Evolutionary conservation across 2,888 invertebrate genomes (phyloP).

Genomic region (Clostera curtula): DNA sequence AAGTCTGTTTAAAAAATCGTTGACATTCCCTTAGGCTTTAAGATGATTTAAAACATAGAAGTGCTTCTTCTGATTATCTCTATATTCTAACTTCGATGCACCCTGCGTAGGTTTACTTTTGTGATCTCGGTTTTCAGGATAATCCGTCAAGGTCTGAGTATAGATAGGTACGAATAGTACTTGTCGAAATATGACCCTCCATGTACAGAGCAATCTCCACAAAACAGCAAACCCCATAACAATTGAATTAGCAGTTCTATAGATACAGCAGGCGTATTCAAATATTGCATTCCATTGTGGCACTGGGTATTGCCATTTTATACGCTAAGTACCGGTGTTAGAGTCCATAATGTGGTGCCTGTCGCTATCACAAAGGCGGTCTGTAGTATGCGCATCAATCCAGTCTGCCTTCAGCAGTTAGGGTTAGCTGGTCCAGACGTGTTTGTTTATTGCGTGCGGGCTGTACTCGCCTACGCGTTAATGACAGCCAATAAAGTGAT

Average conservation of each 20-base stretch:
- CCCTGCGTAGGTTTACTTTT: too few relatives aligned
- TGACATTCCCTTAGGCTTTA: too few relatives aligned
- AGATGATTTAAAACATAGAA: too few relatives aligned
- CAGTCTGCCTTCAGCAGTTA: constrained; percentile 20
- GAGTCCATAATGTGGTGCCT: constrained; percentile 5
- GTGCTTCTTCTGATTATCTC: too few relatives aligned
- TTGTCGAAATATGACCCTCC: constrained; percentile 4
- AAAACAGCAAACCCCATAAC: constrained; percentile 16
- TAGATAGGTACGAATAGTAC: not conserved
- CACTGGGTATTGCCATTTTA: not conserved
- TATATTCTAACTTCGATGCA: too few relatives aligned
- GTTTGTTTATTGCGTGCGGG: constrained; percentile 20
- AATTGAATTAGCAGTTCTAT: constrained; percentile 11
- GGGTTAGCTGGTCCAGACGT: constrained; percentile 19
- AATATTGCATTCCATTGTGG: constrained; percentile 1
- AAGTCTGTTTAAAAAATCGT: too few relatives aligned
- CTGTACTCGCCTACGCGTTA: not conserved
- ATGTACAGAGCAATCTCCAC: constrained; percentile 9
- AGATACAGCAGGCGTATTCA: constrained; percentile 4
- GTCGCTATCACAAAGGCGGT: constrained; percentile 11
- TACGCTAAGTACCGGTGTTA: not conserved
- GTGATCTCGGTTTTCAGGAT: too few relatives aligned
- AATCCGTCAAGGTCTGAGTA: too few relatives aligned
- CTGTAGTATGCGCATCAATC: constrained; percentile 16
- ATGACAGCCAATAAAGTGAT: constrained; percentile 1